phyloP scores from a whole-genome alignment of 1,140 invertebrate genomes.

The Paraescarpia echinospica region DNA sequence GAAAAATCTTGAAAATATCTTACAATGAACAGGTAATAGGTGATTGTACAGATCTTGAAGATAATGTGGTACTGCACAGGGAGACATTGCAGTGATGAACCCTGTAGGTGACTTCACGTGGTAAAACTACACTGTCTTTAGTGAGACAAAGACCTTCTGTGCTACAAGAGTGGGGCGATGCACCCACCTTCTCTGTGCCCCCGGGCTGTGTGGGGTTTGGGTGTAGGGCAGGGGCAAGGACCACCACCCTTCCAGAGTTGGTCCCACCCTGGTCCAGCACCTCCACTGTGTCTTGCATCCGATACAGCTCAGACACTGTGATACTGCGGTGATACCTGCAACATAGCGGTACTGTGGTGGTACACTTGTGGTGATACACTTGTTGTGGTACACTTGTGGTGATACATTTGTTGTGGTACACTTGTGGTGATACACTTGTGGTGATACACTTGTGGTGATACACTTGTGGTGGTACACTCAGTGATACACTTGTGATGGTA shows the following conservation, averaged over 20 bases:
- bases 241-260: conserved; percentile 68
- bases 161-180: not conserved
- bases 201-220: not conserved
- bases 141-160: not conserved
- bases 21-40: no score
- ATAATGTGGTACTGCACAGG: no score
- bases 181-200: not conserved
- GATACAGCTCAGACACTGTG: conserved; percentile 78
- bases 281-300: conserved; percentile 76
- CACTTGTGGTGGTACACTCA: not conserved
- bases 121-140: not conserved
- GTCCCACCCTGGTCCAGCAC: conserved; percentile 67
- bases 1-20: no score
- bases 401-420: not conserved
- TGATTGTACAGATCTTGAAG: no score
- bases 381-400: not conserved
- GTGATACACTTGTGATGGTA: not conserved
- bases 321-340: conserved; percentile 69
- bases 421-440: not conserved
- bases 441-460: not conserved
- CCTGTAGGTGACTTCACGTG: no score
- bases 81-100: no score
- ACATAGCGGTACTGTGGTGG: not conserved
- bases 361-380: not conserved
- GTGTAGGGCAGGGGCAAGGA: not conserved